Base-by-base conservation (phyloP, 2,113 vertebrate genomes). In the Sardina pilchardus region DNA sequence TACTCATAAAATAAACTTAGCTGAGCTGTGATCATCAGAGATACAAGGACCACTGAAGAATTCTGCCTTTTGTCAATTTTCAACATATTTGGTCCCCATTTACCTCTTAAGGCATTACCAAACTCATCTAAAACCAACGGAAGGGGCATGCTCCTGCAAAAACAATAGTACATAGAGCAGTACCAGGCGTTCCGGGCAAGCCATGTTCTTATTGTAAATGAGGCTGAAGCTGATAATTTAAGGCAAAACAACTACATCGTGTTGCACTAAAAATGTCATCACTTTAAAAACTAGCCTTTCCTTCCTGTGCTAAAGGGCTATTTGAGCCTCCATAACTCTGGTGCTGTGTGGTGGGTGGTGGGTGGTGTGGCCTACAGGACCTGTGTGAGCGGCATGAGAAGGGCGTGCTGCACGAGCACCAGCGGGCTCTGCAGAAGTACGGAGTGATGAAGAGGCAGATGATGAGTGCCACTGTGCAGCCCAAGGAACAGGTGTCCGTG, bases 371-470 rank as follows among this genome's bases (percentile, higher is more conserved):
- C n/a, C 42, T 67, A 0, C 48, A 99, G 98, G 97, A 99, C 90
- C 94, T 99, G 89, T 99, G 98, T 8, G 98, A 99, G 91, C 95
- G 98, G 30, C 98, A 99, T 0, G 98, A 99, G 94, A 99, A 97
- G 90, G 98, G 98, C 0, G 96, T 98, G 0, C 93, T 99, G 71
- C 98, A 99, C 53, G 97, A 97, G 90, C 98, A 99, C 91, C 98
- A 99, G 95, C 94, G 96, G n/a, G 98, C 97, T 0, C 92, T 99
- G 93, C 97, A 98, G 92, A 99, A 97, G 90, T 98, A 99, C 90
- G 94, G 97, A 59, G 86, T 98, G 92, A 98, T 98, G 97, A 99
- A 96, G 95, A 95, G 94, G 95, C 98, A 99, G 95, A 96, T 96
- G 96, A 95, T 97, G 96, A 97, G 95, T 4, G 95, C 97, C 14